Evolutionary conservation across 2,797 vertebrate species (phyloP), one percentile per base, ranked within the genome.

Genomic region (Sorex maritimensis): DNA sequence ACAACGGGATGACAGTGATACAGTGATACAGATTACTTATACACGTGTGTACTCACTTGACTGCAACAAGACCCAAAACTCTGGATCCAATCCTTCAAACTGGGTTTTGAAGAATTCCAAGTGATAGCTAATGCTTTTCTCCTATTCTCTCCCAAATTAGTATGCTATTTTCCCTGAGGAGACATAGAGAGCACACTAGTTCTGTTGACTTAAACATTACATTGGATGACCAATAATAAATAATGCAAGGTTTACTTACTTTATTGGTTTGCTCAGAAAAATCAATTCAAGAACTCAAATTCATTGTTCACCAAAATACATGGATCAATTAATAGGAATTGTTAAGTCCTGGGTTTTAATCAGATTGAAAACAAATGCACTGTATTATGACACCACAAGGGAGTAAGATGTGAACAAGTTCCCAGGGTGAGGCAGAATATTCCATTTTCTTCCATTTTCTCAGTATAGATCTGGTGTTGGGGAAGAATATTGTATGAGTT

Each of bases 191-290:
- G 87, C 90, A 88, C 90, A 92, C 90, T 65, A 74, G 83, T 90
- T 86, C 38, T 96, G 95, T 97, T 94, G 95, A 86, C 95, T 95
- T 96, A 96, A 92, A 95, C 86, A n/a, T 82, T 67, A 23, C 93
- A 15, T 85, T 93, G 74, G 1, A n/a, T 72, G 73, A 10, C 0
- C 86, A 73, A 83, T 78, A n/a, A 96, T 97, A 96, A 97, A 98
- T 97, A 97, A 97, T 96, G 96, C 97, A 97, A 95, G 84, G 82
- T 94, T 97, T 97, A 95, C 93, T 97, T 93, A 95, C 94, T 95
- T 96, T 92, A 97, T 86, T 93, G 93, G 95, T 96, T 97, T 95
- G 91, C 95, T 97, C 34, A 9, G 95, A 96, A 97, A 96, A 97
- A 97, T 98, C 97, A 94, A 92, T 97, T 81, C 89, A 24, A 91